phyloP scores from a whole-genome alignment of 2,797 vertebrate genomes.

The Neosilurus hyrtlii region DNA sequence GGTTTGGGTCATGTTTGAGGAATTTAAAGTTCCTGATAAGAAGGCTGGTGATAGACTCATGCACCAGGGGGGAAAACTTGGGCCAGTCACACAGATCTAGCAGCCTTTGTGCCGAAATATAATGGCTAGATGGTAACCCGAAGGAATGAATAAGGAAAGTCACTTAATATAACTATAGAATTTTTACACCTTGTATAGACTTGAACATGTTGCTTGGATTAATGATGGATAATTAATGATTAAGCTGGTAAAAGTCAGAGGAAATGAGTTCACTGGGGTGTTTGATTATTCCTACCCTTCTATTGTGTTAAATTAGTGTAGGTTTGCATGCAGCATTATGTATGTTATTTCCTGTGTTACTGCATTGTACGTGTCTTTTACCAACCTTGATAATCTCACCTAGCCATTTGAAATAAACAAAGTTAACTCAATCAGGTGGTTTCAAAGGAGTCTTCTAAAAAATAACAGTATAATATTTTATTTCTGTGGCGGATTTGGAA shows the following conservation, averaged over 20 bases:
- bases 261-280: constrained; percentile 4
- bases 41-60: constrained; percentile 16
- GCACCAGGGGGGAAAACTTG: constrained; percentile 33
- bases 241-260: not conserved
- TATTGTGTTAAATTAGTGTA: not conserved
- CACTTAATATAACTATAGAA: constrained; percentile 21
- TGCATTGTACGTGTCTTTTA: constrained; percentile 26
- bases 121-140: not conserved
- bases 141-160: constrained; percentile 32
- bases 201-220: constrained; percentile 45
- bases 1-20: constrained; percentile 43
- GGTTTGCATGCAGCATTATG: constrained; percentile 54
- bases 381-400: constrained; percentile 11
- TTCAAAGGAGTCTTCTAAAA: constrained; percentile 52
- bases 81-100: constrained; percentile 39
- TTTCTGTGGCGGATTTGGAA: not conserved
- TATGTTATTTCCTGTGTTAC: constrained; percentile 20
- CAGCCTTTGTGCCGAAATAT: not conserved
- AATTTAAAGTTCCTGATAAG: constrained; percentile 8
- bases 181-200: constrained; percentile 57
- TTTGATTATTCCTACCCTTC: constrained; percentile 14
- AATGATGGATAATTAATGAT: constrained; percentile 30
- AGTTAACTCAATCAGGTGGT: constrained; percentile 55
- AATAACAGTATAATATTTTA: not conserved
- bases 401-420: constrained; percentile 49